A percentile compares a stretch with the other conserved stretches of the same genome.
Evolutionary conservation across 2,113 vertebrate genomes (phyloP).

Genomic region (Polypterus senegalus): DNA sequence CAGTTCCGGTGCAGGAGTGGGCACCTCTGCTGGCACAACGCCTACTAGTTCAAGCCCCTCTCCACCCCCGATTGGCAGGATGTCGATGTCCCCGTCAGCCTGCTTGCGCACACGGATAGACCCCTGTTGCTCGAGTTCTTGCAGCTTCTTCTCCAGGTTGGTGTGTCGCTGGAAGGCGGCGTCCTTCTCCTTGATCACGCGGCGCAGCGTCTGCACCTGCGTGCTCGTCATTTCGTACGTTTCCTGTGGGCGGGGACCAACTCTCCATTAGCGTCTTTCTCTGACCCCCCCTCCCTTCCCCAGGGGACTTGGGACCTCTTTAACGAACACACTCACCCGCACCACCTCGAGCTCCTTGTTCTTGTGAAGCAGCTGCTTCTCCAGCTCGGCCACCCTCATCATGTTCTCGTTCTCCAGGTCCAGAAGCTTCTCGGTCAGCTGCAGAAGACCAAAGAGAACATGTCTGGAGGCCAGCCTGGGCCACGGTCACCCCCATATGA

Average conservation of each 20-base stretch:
- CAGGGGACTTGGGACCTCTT: not conserved
- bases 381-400: constrained; percentile 89
- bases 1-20: constrained; percentile 7
- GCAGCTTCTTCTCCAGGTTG: constrained; percentile 56
- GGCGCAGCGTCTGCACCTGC: constrained; percentile 79
- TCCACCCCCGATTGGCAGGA: constrained; percentile 34
- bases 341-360: constrained; percentile 76
- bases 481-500: not conserved
- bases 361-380: constrained; percentile 79
- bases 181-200: constrained; percentile 87
- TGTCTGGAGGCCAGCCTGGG: not conserved
- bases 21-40: constrained; percentile 3
- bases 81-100: constrained; percentile 51
- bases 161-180: constrained; percentile 72
- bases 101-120: constrained; percentile 54
- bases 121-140: constrained; percentile 51
- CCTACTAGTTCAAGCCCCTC: constrained; percentile 22
- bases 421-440: constrained; percentile 87
- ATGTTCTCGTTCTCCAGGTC: constrained; percentile 94
- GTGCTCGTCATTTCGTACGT: constrained; percentile 79
- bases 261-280: no score
- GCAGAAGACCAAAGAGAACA: not conserved
- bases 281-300: accelerated
- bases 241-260: constrained; percentile 48
- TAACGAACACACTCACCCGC: constrained; percentile 46